These are phyloP conservation scores for Meda fulgida DNA, from an alignment of 2,797 vertebrate genomes.

Conservation along the genomic window DNA sequence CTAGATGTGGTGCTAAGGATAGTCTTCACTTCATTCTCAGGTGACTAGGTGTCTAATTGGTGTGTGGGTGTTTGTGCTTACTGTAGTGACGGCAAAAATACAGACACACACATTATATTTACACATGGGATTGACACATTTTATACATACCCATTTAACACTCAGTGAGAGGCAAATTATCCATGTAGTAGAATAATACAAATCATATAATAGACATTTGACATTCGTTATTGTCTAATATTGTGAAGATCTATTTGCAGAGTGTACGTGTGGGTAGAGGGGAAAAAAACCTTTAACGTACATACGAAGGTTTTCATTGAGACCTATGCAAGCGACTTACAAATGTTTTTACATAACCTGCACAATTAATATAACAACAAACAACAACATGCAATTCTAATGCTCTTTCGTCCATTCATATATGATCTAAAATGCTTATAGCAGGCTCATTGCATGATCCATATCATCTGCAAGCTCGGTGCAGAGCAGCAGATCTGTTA, in stretches of 20 bases:
- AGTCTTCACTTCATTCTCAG: constrained; percentile 39
- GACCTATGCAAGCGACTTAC: not conserved
- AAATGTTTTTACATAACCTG: not conserved
- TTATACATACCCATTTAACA: constrained; percentile 3
- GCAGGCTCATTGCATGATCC: not conserved
- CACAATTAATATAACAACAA: not conserved
- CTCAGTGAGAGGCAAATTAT: constrained; percentile 7
- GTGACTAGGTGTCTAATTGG: constrained; percentile 50
- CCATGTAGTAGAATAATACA: constrained; percentile 8
- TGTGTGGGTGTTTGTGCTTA: constrained; percentile 47
- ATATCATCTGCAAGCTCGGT: not conserved
- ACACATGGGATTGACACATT: constrained; percentile 32
- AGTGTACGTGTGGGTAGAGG: not conserved
- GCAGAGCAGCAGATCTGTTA: constrained; percentile 15
- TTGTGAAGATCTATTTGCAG: not conserved
- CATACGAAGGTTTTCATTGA: not conserved
- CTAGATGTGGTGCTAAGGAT: constrained; percentile 49
- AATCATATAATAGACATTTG: not conserved
- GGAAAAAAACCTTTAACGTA: not conserved
- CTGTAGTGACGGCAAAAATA: constrained; percentile 28
- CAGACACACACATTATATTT: constrained; percentile 23
- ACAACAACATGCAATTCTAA: not conserved
- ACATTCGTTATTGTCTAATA: not conserved
- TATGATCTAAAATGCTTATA: not conserved
- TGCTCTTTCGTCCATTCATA: not conserved